These are phyloP conservation scores for Mixornis gularis DNA, from an alignment of 2,113 vertebrate species.

Conservation along the genomic window DNA sequence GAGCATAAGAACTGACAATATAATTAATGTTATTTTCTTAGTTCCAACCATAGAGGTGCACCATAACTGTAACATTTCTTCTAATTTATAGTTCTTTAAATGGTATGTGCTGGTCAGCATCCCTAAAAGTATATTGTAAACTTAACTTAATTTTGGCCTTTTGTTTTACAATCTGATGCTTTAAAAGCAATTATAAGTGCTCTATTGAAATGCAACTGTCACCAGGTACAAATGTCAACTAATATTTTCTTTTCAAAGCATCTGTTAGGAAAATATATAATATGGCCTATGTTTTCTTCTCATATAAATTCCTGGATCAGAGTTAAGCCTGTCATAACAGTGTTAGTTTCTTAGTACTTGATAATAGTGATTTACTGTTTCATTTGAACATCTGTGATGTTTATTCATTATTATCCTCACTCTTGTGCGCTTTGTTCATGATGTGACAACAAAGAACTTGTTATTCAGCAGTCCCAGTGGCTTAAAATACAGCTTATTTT, in stretches of 20 bases:
- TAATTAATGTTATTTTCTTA: background rate
- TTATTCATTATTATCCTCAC: conserved; percentile 6
- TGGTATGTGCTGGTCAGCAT: background rate
- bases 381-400: conserved; percentile 12
- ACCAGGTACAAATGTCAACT: background rate
- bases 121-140: background rate
- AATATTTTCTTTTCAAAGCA: background rate
- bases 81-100: background rate
- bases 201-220: background rate
- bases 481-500: background rate
- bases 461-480: background rate
- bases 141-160: background rate
- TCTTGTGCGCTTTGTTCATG: background rate
- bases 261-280: background rate
- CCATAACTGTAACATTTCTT: background rate
- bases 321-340: conserved; percentile 10
- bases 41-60: background rate
- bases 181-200: background rate
- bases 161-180: background rate
- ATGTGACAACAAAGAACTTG: background rate
- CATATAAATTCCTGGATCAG: background rate
- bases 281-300: background rate
- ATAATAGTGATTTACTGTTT: conserved; percentile 24
- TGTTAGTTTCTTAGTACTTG: background rate
- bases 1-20: background rate